Conservation (phyloP, 2,113 vertebrate genomes). For the Hypocryptadius cinnamomeus region DNA sequence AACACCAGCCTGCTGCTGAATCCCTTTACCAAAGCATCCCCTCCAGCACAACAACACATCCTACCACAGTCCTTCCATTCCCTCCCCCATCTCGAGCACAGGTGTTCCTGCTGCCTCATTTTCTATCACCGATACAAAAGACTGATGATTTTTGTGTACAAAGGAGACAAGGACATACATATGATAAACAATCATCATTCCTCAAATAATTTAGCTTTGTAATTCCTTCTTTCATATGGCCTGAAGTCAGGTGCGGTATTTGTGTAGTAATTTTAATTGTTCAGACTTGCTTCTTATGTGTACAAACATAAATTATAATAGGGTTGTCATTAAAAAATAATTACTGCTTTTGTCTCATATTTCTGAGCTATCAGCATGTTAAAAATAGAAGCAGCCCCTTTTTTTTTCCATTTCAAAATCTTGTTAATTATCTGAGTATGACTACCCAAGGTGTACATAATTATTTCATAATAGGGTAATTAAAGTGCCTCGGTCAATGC, state of each 20-base stretch:
- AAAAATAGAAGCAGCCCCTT: slow-evolving; percentile 48
- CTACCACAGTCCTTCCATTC: background rate
- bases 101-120: background rate
- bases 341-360: slow-evolving; percentile 1
- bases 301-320: slow-evolving; percentile 9
- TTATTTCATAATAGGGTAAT: slow-evolving; percentile 58
- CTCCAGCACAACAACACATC: background rate
- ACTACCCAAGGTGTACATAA: slow-evolving; percentile 35
- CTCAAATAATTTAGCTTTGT: background rate
- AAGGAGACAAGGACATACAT: background rate
- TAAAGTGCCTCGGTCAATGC: slow-evolving; percentile 36
- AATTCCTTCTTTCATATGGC: background rate
- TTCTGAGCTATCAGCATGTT: background rate
- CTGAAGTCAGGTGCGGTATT: background rate
- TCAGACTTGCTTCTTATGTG: background rate
- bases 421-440: slow-evolving; percentile 53
- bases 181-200: background rate
- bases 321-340: slow-evolving; percentile 9
- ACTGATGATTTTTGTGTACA: background rate
- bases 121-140: background rate
- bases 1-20: background rate
- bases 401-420: slow-evolving; percentile 43
- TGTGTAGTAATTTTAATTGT: background rate
- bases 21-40: background rate
- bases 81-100: background rate